Base-by-base conservation (phyloP, 2,888 invertebrate species). In the Halictus quadricinctus region DNA sequence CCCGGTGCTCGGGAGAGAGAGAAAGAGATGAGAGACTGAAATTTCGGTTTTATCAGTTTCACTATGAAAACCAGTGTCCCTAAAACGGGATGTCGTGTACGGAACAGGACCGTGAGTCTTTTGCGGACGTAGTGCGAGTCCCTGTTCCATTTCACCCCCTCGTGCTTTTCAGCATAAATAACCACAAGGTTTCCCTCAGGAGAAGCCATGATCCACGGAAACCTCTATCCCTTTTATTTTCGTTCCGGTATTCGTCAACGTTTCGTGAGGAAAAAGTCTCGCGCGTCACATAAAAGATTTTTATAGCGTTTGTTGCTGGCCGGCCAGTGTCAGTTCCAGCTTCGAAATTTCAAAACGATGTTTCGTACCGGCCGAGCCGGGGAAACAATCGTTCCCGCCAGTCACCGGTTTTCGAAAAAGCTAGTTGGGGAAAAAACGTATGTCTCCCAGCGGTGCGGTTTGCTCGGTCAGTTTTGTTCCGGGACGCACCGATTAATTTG, bases 401-500 rank as follows among this genome's bases (percentile, higher is more conserved):
- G 60, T 25, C 54, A 7, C 29, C 64, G 18, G 64, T 29, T 64
- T 64, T 25, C 64, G 29, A 58, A 54, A 41, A 66, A 21, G 25
- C 25, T 60, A 10, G n/a, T 5, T 13, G 46, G 12, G 18, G 15
- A 15, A 66, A 70, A 74, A 3, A 15, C 36, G 41, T 25, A 13
- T 58, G 58, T 72, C 29, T 72, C 72, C 76, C 72, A 18, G 21
- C 25, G 48, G 43, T 41, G 66, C 73, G 41, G 72, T 73, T 50
- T 25, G 29, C 76, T 58, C 70, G n/a, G 41, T 21, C 46, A 36
- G 79, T 7, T 72, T 78, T 86, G 82, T 60, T 36, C 15, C 29
- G 21, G 25, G 41, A 41, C 74, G 50, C 79, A 87, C 75, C 81
- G 87, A 86, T 86, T 87, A 83, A 69, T 86, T 79, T 84, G 87